Evolutionary conservation across 2,797 vertebrate species (phyloP), one percentile per base, ranked within the genome.

Genomic region (Mycteria americana): DNA sequence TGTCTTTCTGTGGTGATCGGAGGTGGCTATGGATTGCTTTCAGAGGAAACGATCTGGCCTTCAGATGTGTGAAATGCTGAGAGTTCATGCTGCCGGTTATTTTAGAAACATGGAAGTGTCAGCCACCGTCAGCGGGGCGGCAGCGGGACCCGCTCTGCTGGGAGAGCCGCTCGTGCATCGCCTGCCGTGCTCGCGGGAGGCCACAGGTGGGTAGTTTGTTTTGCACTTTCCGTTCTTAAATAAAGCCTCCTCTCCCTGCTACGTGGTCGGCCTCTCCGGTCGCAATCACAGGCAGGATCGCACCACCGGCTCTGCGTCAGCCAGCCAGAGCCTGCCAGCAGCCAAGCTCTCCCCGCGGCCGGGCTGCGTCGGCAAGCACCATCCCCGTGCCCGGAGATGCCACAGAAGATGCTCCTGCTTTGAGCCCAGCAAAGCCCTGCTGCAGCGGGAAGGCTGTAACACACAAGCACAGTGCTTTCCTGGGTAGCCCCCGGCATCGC

Each of bases 281-380:
- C 28, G 2, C 35, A n/a, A 17, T 14, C 39, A 35, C 17, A 22
- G 74, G 13, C 35, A 28, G 13, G 24, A 39, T 9, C 10, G 2
- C 33, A 27, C 31, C 11, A 39, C 27, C 1, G 2, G 4, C 18
- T 73, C 11, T 18, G 5, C 30, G 3, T 23, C 43, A 28, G 17
- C 30, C 53, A 54, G 46, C 12, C 0, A 0, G 0, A 92, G 37
- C 33, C 33, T 46, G 46, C 45, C 33, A 25, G 60, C 54, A 69
- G 48, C 46, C 37, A 48, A 0, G 1, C 23, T 84, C 1, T 6
- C 23, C 7, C 23, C 1, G 5, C 1, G 6, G 35, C 78, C 48
- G 11, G 1, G 7, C 33, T 28, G 48, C 2, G 0, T 6, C 0
- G 0, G 16, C 5, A 24, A 85, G 53, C 27, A 25, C 23, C 0